A percentile compares a stretch with the other conserved stretches of the same genome.
phyloP scores from a whole-genome alignment of 2,888 invertebrate species.

The Cataglyphis livida region DNA sequence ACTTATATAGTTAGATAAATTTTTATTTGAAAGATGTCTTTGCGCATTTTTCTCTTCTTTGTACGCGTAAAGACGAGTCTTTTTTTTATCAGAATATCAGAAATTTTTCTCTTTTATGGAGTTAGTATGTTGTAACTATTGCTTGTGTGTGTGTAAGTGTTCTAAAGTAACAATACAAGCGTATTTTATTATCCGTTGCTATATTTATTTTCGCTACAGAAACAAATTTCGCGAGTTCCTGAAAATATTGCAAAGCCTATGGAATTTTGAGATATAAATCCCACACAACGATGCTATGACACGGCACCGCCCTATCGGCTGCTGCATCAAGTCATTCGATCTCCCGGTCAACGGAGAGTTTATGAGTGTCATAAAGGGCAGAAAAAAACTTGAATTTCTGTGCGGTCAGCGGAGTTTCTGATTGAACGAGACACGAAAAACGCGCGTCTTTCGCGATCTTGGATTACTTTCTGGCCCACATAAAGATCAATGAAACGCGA shows the following conservation, averaged over 20 bases:
- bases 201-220: background rate
- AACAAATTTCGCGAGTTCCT: constrained; percentile 15
- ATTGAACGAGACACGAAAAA: constrained; percentile 56
- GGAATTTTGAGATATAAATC: constrained; percentile 41
- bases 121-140: background rate
- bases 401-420: constrained; percentile 45
- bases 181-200: background rate
- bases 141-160: background rate
- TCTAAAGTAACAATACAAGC: background rate
- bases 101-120: background rate
- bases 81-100: background rate
- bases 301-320: constrained; percentile 6
- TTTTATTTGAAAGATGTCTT: background rate
- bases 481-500: constrained; percentile 52
- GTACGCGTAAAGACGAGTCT: background rate
- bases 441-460: constrained; percentile 4
- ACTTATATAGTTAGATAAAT: background rate
- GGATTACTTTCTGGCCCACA: constrained; percentile 21
- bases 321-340: constrained; percentile 35
- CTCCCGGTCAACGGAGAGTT: constrained; percentile 36
- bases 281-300: background rate
- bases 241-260: constrained; percentile 16
- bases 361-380: constrained; percentile 45
- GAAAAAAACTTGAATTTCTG: constrained; percentile 56
- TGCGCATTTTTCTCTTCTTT: background rate